These are phyloP conservation scores for Pemphigus obesinymphae DNA, from an alignment of 1,140 invertebrate genomes.

Conservation along the genomic window DNA sequence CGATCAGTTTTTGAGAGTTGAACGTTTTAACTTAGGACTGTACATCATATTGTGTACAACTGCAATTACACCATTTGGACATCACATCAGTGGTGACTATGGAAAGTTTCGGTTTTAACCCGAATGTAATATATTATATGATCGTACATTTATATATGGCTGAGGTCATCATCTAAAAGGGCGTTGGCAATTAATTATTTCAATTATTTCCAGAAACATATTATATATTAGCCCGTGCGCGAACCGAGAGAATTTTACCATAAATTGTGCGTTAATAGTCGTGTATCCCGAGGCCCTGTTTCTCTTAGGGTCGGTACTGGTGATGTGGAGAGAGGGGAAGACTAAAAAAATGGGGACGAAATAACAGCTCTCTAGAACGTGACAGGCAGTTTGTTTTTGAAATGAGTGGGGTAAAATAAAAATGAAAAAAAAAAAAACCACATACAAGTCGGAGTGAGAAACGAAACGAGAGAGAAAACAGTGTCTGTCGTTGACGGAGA, in stretches of 20 bases:
- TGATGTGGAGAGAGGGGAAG: background rate
- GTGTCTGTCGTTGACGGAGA: constrained; percentile 21
- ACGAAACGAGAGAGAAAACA: background rate
- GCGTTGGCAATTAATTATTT: constrained; percentile 24
- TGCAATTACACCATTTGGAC: background rate
- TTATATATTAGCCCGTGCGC: constrained; percentile 1
- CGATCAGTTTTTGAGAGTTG: too few relatives aligned
- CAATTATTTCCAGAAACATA: constrained; percentile 30
- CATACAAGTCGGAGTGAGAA: background rate
- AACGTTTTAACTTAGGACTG: too few relatives aligned
- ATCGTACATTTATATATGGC: background rate
- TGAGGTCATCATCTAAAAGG: background rate
- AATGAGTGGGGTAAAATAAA: constrained; percentile 26
- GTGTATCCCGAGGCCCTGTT: background rate
- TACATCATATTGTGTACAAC: too few relatives aligned
- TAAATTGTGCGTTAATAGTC: constrained; percentile 26
- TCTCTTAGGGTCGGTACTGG: background rate
- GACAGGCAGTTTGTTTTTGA: constrained; percentile 28
- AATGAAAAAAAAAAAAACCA: constrained; percentile 19
- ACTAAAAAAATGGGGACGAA: background rate
- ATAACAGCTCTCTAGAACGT: constrained; percentile 10
- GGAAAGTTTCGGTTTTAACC: background rate
- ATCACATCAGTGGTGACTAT: too few relatives aligned
- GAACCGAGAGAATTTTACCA: background rate
- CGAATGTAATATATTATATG: background rate